Percentiles rank a stretch among this genome's conserved stretches.
Conservation (phyloP, 2,113 vertebrate species). For the Pandion haliaetus region DNA sequence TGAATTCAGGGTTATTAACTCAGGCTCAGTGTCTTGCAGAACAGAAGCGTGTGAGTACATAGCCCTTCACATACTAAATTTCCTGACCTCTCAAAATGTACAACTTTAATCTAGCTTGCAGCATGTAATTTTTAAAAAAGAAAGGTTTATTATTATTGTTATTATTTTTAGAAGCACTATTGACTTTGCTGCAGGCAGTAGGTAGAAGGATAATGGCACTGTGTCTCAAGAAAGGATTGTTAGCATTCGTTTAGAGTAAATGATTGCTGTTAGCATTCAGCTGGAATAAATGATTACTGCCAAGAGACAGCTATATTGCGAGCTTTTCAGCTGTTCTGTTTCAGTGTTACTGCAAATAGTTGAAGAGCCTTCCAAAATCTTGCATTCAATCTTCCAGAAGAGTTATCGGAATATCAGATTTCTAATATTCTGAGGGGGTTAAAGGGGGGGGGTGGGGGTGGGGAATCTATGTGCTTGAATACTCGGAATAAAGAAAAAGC, state of each 20-base stretch:
- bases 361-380: not conserved
- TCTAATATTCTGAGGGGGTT: not conserved
- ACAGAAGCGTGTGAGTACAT: not conserved
- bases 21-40: not conserved
- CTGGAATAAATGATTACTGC: slow-evolving; percentile 25
- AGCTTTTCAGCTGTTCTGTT: not conserved
- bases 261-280: slow-evolving; percentile 22
- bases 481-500: not conserved
- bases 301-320: not conserved
- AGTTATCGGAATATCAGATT: not conserved
- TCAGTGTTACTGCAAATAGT: not conserved
- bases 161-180: not conserved
- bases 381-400: not conserved
- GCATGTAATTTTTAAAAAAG: not conserved
- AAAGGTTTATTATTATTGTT: not conserved
- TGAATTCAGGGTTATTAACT: not conserved
- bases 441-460: too few relatives aligned
- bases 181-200: slow-evolving; percentile 15
- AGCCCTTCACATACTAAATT: not conserved
- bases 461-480: not conserved
- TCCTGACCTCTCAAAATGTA: not conserved
- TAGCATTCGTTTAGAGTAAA: slow-evolving; percentile 20
- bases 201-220: not conserved
- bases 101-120: not conserved
- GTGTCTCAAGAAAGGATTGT: not conserved